A percentile compares a stretch with the other conserved stretches of the same genome.
phyloP scores from a whole-genome alignment of 2,797 vertebrate genomes.

The Enteromius mattozi region DNA sequence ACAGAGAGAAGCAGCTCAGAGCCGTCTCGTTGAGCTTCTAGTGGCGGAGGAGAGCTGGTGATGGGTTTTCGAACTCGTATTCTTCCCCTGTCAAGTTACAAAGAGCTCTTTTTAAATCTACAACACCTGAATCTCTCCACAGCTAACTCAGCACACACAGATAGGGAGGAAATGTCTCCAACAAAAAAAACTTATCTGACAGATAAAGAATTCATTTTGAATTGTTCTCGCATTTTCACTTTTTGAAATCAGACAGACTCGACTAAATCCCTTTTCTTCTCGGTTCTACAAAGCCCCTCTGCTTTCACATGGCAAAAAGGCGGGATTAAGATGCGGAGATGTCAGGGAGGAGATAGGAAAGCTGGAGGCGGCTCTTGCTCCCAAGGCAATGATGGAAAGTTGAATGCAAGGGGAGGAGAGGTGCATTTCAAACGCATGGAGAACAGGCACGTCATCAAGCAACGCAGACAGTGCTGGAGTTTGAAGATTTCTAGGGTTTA shows the following conservation, averaged over 20 bases:
- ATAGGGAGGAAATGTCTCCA: conserved; percentile 36
- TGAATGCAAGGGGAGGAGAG: conserved; percentile 27
- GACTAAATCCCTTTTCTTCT: conserved; percentile 37
- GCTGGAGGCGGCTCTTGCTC: conserved; percentile 45
- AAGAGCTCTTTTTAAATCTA: conserved; percentile 52
- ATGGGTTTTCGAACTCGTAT: conserved; percentile 41
- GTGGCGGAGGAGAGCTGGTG: conserved; percentile 9
- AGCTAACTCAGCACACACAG: conserved; percentile 49
- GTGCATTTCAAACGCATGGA: conserved; percentile 9
- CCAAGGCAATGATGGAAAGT: conserved; percentile 29
- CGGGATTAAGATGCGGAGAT: conserved; percentile 48
- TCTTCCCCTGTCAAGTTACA: conserved; percentile 52
- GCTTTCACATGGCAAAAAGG: conserved; percentile 14
- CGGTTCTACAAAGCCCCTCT: conserved; percentile 39
- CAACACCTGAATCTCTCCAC: conserved; percentile 49
- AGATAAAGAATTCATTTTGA: conserved; percentile 50
- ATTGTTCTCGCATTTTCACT: conserved; percentile 51
- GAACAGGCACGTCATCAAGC: conserved; percentile 52
- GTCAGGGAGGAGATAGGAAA: conserved; percentile 51
- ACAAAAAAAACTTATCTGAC: conserved; percentile 49
- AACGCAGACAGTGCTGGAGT: conserved; percentile 19
- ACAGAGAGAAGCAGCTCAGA: conserved; percentile 33
- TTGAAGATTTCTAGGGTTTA: conserved; percentile 6
- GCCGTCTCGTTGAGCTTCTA: conserved; percentile 31
- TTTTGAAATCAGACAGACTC: conserved; percentile 53